These are phyloP conservation scores for Drosophila saltans DNA, from an alignment of 1,140 invertebrate species.

Conservation along the genomic window DNA sequence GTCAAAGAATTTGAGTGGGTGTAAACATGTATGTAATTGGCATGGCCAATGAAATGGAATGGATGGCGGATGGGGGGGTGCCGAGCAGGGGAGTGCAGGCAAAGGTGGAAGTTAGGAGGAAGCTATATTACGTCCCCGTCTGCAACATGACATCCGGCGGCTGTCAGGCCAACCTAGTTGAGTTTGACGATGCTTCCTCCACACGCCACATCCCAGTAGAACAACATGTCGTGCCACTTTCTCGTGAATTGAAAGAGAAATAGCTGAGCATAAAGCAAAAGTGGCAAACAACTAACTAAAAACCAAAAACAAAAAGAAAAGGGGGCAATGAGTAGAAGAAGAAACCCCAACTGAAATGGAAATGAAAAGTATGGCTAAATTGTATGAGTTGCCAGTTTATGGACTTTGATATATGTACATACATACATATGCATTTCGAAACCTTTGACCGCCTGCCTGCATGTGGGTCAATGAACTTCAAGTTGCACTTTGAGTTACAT, in stretches of 20 bases:
- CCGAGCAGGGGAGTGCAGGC: not conserved
- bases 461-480: constrained; percentile 44
- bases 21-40: constrained; percentile 11
- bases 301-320: constrained; percentile 18
- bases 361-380: constrained; percentile 57
- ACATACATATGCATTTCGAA: not conserved
- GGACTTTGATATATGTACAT: constrained; percentile 38
- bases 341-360: constrained; percentile 53
- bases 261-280: constrained; percentile 29
- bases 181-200: constrained; percentile 59
- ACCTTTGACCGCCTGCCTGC: constrained; percentile 8
- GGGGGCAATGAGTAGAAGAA: not conserved
- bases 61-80: not conserved
- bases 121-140: constrained; percentile 40
- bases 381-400: constrained; percentile 45
- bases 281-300: constrained; percentile 29
- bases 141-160: constrained; percentile 64
- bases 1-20: constrained; percentile 5
- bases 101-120: constrained; percentile 1
- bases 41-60: not conserved
- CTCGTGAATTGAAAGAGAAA: constrained; percentile 54
- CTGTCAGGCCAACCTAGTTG: constrained; percentile 51
- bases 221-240: constrained; percentile 73
- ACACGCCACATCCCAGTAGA: constrained; percentile 45
- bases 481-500: constrained; percentile 20